Percentiles rank a stretch among this genome's conserved stretches.
Evolutionary conservation across 2,888 invertebrate genomes (phyloP).

Genomic region (Microplitis deprimator): DNA sequence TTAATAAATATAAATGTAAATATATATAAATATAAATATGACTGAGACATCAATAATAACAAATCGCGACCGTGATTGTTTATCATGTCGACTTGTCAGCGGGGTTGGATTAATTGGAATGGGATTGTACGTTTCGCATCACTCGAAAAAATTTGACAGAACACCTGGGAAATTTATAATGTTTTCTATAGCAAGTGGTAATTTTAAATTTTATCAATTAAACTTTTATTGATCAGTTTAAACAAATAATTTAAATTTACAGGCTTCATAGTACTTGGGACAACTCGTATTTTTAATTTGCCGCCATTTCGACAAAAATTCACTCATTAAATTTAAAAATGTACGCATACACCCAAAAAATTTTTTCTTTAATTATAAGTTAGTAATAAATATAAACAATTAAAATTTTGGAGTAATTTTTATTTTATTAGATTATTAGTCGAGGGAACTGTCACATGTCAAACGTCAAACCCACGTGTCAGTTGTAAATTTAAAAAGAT

Average conservation of each 20-base stretch:
- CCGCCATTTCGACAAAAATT: conserved; percentile 64
- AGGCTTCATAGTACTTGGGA: conserved; percentile 76
- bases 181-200: conserved; percentile 73
- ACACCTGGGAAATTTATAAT: conserved; percentile 72
- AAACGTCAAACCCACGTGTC: neutral
- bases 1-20: neutral
- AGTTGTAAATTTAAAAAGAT: conserved; percentile 4
- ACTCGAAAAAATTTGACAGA: conserved; percentile 74
- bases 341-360: neutral
- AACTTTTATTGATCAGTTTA: conserved; percentile 7
- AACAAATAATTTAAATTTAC: conserved; percentile 39
- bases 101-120: conserved; percentile 77
- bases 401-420: too few relatives aligned
- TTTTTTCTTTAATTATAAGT: neutral
- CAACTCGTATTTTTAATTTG: conserved; percentile 75
- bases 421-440: too few relatives aligned
- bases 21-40: conserved; percentile 39
- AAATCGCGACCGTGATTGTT: conserved; percentile 74
- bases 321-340: neutral
- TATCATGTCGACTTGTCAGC: conserved; percentile 76
- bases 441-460: neutral
- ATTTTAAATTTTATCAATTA: conserved; percentile 43
- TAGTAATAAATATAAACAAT: too few relatives aligned
- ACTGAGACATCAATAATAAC: conserved; percentile 63
- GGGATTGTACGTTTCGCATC: conserved; percentile 76